Evolutionary conservation across 1,140 invertebrate genomes (phyloP), one percentile per base, ranked within the genome.

Genomic region (Drosophila ironensis): DNA sequence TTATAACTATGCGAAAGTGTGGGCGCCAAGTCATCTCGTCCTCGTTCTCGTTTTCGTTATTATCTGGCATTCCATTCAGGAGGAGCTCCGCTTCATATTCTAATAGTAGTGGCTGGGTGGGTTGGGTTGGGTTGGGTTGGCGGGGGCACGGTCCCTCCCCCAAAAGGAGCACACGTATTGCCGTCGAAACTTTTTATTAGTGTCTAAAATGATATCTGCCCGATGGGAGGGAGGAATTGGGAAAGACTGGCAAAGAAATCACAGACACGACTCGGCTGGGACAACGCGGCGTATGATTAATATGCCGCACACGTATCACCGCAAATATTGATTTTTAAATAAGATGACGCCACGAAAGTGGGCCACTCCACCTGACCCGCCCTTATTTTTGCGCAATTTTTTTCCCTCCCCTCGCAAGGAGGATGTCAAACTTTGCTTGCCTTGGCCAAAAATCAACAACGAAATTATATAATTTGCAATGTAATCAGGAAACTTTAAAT

Each of bases 281-380:
- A 52, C 40, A 46, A 71, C 80, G 67, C 41, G 67, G 74, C 80
- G 80, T 78, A 86, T 86, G 80, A 86, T 86, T 86, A 87, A 86
- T 86, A 86, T 86, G 75, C 80, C 25, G 61, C 57, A 48, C 81
- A 86, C 81, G 80, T 86, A 71, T 56, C 44, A 63, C 61, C 60
- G 57, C 81, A 75, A 86, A 80, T 86, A 86, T 86, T 86, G 80
- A 86, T 86, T 86, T 86, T 86, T 86, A 87, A 86, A 86, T 86
- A 80, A 84, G 80, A 78, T 77, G 77, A 82, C 78, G 77, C 57
- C 68, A 77, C 45, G 46, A 61, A 78, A 66, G 48, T 80, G 66
- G 59, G 71, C 48, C 50, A 72, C 17, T 16, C 45, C 28, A 35
- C 11, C 12, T 41, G 28, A 27, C 12, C 20, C 27, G 16, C 12